phyloP scores from a whole-genome alignment of 2,888 invertebrate species.

The Xylophagus ater region DNA sequence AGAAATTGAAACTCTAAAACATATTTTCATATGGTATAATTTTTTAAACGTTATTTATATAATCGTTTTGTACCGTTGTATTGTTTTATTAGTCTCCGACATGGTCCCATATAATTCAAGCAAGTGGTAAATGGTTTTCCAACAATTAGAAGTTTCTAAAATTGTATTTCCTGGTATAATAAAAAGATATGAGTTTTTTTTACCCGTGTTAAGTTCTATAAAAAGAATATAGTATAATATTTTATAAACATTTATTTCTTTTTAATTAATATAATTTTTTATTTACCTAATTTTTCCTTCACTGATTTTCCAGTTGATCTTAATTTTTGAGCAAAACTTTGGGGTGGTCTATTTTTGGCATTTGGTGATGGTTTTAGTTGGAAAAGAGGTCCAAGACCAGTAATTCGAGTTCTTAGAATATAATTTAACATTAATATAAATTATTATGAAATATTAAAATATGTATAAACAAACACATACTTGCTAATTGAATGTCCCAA shows the following conservation, averaged over 20 bases:
- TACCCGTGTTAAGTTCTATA: too few relatives aligned
- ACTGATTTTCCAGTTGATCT: conserved; percentile 76
- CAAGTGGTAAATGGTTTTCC: conserved; percentile 88
- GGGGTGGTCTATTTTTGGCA: conserved; percentile 52
- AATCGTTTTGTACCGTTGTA: conserved; percentile 37
- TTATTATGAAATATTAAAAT: background rate
- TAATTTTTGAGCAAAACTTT: conserved; percentile 80
- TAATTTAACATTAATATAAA: background rate
- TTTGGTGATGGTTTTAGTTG: conserved; percentile 37
- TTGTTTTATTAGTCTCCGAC: conserved; percentile 91
- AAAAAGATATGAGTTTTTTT: conserved; percentile 26
- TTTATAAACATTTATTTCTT: too few relatives aligned
- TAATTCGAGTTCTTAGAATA: conserved; percentile 22
- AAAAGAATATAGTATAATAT: too few relatives aligned
- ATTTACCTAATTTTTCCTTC: conserved; percentile 48
- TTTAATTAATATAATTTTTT: background rate
- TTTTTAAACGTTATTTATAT: conserved; percentile 6
- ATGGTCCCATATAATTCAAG: conserved; percentile 87
- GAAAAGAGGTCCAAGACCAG: conserved; percentile 32
- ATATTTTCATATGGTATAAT: conserved; percentile 16
- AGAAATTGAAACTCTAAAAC: conserved; percentile 52
- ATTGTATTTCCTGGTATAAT: conserved; percentile 32
- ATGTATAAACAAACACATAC: conserved; percentile 17
- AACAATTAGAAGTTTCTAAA: conserved; percentile 60
- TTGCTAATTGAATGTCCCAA: conserved; percentile 26